A percentile compares a stretch with the other conserved stretches of the same genome.
Conservation (phyloP, 2,888 invertebrate species). For the Philopedon plagiatum region DNA sequence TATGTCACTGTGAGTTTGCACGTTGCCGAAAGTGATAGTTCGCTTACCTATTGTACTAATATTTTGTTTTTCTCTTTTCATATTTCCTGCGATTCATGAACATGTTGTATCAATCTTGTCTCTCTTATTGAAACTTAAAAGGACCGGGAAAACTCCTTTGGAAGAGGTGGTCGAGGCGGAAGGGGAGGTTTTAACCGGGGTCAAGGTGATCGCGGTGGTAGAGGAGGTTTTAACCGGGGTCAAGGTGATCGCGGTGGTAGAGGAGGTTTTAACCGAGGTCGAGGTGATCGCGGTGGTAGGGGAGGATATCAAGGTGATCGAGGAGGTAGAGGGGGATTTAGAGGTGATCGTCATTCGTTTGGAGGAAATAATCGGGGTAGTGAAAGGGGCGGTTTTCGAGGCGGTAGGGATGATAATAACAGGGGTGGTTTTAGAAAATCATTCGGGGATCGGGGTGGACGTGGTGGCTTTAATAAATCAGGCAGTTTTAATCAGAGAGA, state of each 20-base stretch:
- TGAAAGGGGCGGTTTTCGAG: conserved; percentile 50
- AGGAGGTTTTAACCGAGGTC: conserved; percentile 50
- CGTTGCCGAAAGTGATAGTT: conserved; percentile 60
- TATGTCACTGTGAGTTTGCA: conserved; percentile 56
- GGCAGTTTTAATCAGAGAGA: conserved; percentile 73
- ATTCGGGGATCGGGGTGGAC: conserved; percentile 54
- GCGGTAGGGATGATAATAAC: conserved; percentile 57
- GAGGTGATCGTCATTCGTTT: conserved; percentile 55
- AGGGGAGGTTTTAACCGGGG: conserved; percentile 47
- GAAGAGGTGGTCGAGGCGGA: conserved; percentile 33
- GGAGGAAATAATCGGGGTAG: conserved; percentile 51
- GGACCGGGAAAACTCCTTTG: conserved; percentile 22
- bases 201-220: conserved; percentile 50
- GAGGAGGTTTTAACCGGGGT: conserved; percentile 51
- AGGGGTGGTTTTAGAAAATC: conserved; percentile 65
- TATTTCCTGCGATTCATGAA: conserved; percentile 49
- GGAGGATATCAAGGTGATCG: conserved; percentile 35
- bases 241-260: conserved; percentile 50
- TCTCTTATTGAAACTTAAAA: conserved; percentile 27
- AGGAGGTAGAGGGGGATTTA: conserved; percentile 56
- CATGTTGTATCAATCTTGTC: conserved; percentile 22
- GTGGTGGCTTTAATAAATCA: conserved; percentile 53
- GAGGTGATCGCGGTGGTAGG: conserved; percentile 51
- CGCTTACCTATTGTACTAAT: conserved; percentile 66
- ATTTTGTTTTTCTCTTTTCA: conserved; percentile 61